A percentile compares a stretch with the other conserved stretches of the same genome.
These are phyloP conservation scores for Anguilla megastoma DNA, from an alignment of 2,797 vertebrate genomes.

Conservation along the genomic window DNA sequence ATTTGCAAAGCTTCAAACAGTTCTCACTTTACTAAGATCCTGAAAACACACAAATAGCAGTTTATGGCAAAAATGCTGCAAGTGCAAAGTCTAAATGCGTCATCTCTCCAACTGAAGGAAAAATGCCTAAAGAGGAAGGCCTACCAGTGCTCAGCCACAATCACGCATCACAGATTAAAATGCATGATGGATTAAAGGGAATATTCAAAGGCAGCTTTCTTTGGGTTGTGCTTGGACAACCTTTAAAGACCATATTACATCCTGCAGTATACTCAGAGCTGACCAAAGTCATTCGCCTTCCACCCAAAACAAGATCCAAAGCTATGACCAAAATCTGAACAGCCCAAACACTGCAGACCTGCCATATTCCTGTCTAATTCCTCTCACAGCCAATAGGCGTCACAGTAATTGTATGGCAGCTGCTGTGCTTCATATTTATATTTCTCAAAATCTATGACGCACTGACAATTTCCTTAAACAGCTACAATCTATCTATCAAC, in stretches of 20 bases:
- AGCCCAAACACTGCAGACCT: constrained; percentile 43
- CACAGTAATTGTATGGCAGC: not conserved
- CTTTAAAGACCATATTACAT: constrained; percentile 54
- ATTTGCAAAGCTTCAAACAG: not conserved
- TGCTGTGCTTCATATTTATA: not conserved
- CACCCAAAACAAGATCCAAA: not conserved
- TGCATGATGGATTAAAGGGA: constrained; percentile 1
- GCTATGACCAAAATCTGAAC: not conserved
- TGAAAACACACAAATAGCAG: not conserved
- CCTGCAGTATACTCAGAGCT: constrained; percentile 29
- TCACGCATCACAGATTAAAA: not conserved
- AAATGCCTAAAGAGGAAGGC: not conserved
- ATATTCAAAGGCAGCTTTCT: constrained; percentile 31
- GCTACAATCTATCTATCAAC: constrained; percentile 24
- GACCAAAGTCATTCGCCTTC: constrained; percentile 16
- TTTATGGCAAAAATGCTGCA: not conserved
- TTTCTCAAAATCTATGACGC: not conserved
- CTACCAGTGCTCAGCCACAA: not conserved
- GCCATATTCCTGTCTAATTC: constrained; percentile 5
- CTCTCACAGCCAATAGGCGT: not conserved
- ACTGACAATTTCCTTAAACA: constrained; percentile 35
- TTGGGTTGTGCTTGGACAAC: constrained; percentile 16
- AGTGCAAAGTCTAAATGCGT: not conserved
- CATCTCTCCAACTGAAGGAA: not conserved
- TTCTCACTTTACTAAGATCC: not conserved